Evolutionary conservation across 37 sponge, comb jelly and placozoan genomes (phyloP), one percentile per base, ranked within the genome.

Genomic region (Dysidea cf. avara): DNA sequence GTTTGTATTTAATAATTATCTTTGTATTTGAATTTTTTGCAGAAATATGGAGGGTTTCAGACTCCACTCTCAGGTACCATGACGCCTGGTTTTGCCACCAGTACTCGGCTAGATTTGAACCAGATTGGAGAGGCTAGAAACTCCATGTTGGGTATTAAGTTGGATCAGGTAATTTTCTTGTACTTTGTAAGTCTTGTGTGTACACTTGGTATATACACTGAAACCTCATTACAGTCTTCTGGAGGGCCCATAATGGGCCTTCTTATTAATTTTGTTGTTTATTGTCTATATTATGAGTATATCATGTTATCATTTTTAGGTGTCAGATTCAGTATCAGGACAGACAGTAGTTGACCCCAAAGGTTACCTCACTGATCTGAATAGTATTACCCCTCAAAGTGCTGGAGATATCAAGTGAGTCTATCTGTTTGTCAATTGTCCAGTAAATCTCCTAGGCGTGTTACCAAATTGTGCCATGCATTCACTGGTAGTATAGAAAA

Each of bases 291-390:
- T 22, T 22, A 60, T 14, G 14, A 60, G 14, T 60, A 22, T 22
- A n/a, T 38, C 59, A 35, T 66, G 37, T 66, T 51, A n/a, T n/a
- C n/a, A 28, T 35, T 26, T 28, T 24, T 73, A 96, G 96, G 91
- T 92, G 9, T 97, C 99, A 13, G 99, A 97, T 57, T 94, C 95
- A 29, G 99, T 97, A 13, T 77, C 89, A 7, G 99, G 99, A 0
- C 99, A 97, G 79, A 97, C 99, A 16, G 99, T 97, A 66, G 95
- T 97, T 31, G 99, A 97, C 48, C 99, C 99, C 14, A 97, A 94
- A 68, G 95, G 99, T 7, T 97, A 94, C 58, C 78, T 94, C 36
- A 97, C 99, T 59, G 99, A 97, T 52, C 85, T 97, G 55, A 93
- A 97, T 78, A 91, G 90, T 61, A 90, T 90, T 59, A 90, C 95